These are phyloP conservation scores for Solenopsis fugax DNA, from an alignment of 1,140 invertebrate species.

Conservation along the genomic window DNA sequence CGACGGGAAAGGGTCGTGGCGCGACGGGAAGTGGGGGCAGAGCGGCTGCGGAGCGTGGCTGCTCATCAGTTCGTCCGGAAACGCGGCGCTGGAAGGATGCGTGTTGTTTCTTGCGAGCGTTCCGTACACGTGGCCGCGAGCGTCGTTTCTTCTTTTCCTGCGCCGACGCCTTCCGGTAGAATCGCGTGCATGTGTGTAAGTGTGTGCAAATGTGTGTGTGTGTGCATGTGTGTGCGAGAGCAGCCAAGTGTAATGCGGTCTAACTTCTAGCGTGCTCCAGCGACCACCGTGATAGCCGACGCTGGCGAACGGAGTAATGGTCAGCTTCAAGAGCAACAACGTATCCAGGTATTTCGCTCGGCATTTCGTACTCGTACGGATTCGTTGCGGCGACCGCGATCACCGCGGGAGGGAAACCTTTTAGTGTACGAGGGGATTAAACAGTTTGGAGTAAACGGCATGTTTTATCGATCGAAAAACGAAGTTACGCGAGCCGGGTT, in stretches of 20 bases:
- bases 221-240: background rate
- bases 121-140: constrained; percentile 58
- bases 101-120: background rate
- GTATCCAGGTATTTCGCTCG: constrained; percentile 72
- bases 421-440: constrained; percentile 20
- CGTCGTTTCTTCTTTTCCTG: background rate
- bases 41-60: constrained; percentile 72
- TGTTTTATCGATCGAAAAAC: constrained; percentile 27
- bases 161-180: constrained; percentile 3
- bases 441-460: background rate
- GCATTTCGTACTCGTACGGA: constrained; percentile 31
- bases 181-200: background rate
- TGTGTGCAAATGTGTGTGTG: background rate
- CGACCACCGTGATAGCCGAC: constrained; percentile 33
- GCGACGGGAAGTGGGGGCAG: constrained; percentile 48
- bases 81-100: constrained; percentile 68
- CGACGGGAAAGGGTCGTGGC: background rate
- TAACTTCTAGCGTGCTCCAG: constrained; percentile 1
- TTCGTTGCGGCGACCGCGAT: constrained; percentile 19
- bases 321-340: constrained; percentile 81
- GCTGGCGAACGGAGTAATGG: constrained; percentile 70
- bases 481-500: background rate
- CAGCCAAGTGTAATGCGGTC: constrained; percentile 17
- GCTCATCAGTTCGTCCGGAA: constrained; percentile 78
- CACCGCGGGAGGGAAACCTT: background rate